Percentiles rank a stretch among this genome's conserved stretches.
phyloP scores from a whole-genome alignment of 2,113 vertebrate genomes.

The Acanthisitta chloris region DNA sequence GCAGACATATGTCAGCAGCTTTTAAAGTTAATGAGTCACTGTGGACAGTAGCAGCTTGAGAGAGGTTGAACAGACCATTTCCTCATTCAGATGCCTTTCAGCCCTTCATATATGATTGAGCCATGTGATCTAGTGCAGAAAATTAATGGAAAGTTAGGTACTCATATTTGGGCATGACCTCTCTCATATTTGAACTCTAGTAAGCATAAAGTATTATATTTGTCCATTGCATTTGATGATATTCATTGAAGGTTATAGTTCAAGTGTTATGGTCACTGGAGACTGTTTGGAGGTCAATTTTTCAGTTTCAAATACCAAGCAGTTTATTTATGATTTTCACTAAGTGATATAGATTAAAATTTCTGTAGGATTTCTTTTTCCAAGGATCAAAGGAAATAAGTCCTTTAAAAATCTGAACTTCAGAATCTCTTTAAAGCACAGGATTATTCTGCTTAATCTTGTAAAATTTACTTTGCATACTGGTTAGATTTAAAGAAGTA shows the following conservation, averaged over 20 bases:
- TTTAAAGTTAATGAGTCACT: background rate
- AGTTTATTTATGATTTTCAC: background rate
- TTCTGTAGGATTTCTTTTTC: background rate
- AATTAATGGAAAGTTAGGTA: background rate
- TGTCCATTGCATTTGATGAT: background rate
- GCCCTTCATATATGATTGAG: background rate
- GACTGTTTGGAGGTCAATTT: background rate
- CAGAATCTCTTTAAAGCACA: background rate
- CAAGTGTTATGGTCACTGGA: background rate
- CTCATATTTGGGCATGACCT: rapidly evolving
- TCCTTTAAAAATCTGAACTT: background rate
- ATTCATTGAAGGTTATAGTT: background rate
- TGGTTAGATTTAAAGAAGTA: background rate
- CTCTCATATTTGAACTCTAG: background rate
- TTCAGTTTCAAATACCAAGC: background rate
- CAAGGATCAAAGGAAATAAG: background rate
- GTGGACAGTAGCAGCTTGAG: background rate
- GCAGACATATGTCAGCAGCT: background rate
- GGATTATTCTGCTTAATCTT: background rate
- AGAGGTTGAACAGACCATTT: background rate
- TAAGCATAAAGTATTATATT: background rate
- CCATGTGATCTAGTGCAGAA: background rate
- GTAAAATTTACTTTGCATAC: background rate
- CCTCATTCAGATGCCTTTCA: background rate
- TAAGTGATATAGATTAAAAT: background rate